A percentile compares a stretch with the other conserved stretches of the same genome.
These are phyloP conservation scores for Pandemis cinnamomeana DNA, from an alignment of 2,888 invertebrate genomes.

Conservation along the genomic window DNA sequence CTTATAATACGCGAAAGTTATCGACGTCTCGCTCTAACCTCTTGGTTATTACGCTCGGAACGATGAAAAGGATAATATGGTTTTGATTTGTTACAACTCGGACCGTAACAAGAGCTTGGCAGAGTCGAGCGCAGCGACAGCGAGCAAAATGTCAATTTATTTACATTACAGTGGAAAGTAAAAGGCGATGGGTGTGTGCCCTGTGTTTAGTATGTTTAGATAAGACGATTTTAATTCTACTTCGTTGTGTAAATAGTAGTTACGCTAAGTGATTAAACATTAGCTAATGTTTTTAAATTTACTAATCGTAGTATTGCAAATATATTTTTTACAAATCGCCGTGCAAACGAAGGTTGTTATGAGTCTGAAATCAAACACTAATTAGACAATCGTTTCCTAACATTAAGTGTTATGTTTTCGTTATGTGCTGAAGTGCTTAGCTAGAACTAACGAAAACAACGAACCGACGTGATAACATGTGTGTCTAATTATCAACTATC, in stretches of 20 bases:
- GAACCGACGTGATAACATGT: slow-evolving; percentile 36
- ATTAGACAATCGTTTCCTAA: slow-evolving; percentile 34
- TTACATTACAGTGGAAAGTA: slow-evolving; percentile 69
- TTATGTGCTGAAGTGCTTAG: slow-evolving; percentile 38
- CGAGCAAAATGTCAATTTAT: slow-evolving; percentile 59
- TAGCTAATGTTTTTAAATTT: slow-evolving; percentile 30
- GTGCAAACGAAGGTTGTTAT: slow-evolving; percentile 40
- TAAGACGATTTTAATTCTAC: slow-evolving; percentile 54
- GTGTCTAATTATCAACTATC: slow-evolving; percentile 41
- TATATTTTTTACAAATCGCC: slow-evolving; percentile 43
- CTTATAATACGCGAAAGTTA: neutral
- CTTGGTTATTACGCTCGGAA: neutral
- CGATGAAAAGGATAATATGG: slow-evolving; percentile 5
- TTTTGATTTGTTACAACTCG: slow-evolving; percentile 9
- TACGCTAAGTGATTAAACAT: slow-evolving; percentile 20
- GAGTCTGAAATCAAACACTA: slow-evolving; percentile 43
- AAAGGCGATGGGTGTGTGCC: slow-evolving; percentile 77
- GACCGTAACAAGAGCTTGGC: slow-evolving; percentile 6
- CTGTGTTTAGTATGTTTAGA: slow-evolving; percentile 58
- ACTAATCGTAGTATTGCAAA: slow-evolving; percentile 42
- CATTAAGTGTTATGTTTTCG: slow-evolving; percentile 42
- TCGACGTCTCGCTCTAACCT: slow-evolving; percentile 22
- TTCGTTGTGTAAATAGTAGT: slow-evolving; percentile 40
- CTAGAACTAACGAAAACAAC: slow-evolving; percentile 41
- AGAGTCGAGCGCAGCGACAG: slow-evolving; percentile 16